Evolutionary conservation across 1,140 invertebrate genomes (phyloP).

Genomic region (Myzus persicae): DNA sequence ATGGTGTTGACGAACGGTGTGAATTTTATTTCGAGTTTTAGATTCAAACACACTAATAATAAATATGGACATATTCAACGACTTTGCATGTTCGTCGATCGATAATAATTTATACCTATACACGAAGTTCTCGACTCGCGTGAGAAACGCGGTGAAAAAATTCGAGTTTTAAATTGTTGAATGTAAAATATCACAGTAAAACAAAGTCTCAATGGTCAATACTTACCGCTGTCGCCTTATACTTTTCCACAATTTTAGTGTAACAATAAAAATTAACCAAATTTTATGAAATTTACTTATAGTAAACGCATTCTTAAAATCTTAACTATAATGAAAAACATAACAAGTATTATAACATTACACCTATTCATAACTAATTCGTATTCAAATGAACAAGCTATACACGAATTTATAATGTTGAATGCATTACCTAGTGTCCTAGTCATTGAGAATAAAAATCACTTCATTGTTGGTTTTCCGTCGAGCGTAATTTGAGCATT

Average conservation of each 20-base stretch:
- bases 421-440: background rate
- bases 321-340: background rate
- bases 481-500: background rate
- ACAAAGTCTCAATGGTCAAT: background rate
- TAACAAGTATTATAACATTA: background rate
- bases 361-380: background rate
- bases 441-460: background rate
- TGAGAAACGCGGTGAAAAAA: background rate
- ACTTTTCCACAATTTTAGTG: background rate
- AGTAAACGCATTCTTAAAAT: background rate
- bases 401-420: conserved; percentile 3
- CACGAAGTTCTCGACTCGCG: too few relatives aligned
- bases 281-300: background rate
- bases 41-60: background rate
- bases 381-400: background rate
- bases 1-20: background rate
- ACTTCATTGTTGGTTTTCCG: background rate
- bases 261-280: too few relatives aligned
- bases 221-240: background rate
- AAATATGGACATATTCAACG: background rate
- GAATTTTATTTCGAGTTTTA: background rate
- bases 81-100: background rate
- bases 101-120: background rate
- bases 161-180: background rate
- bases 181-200: background rate